These are phyloP conservation scores for Lynx canadensis DNA, from an alignment of 2,113 vertebrate species.

Conservation along the genomic window DNA sequence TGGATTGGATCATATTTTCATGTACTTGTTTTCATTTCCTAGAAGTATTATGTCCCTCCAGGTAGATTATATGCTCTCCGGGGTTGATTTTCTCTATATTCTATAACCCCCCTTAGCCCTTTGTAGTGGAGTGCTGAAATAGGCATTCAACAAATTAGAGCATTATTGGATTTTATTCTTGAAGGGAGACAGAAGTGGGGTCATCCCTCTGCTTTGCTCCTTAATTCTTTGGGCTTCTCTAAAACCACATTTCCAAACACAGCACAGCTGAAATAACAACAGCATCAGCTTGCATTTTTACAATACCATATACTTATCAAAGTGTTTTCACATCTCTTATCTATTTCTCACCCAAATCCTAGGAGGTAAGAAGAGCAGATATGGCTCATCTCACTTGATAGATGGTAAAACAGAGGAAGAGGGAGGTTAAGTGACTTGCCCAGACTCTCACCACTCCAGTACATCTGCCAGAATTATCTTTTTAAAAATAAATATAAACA, in stretches of 20 bases:
- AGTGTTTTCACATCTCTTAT: constrained; percentile 75
- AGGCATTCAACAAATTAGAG: constrained; percentile 58
- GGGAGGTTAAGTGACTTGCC: constrained; percentile 77
- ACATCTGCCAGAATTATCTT: constrained; percentile 81
- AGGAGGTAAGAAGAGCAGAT: constrained; percentile 68
- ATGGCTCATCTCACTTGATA: constrained; percentile 68
- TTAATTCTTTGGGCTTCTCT: background rate
- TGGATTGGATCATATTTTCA: background rate
- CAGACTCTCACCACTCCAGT: constrained; percentile 78
- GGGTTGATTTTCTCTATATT: constrained; percentile 26
- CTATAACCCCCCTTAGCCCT: background rate
- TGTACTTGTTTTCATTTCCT: background rate
- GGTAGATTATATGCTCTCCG: background rate
- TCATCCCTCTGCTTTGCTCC: background rate
- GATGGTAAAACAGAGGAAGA: constrained; percentile 74
- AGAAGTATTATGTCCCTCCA: background rate
- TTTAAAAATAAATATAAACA: constrained; percentile 78
- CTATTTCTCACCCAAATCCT: constrained; percentile 68
- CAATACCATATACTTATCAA: constrained; percentile 43
- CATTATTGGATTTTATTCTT: constrained; percentile 52
- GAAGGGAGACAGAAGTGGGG: background rate
- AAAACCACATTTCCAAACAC: constrained; percentile 46
- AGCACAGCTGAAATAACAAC: constrained; percentile 75
- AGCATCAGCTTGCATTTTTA: constrained; percentile 7
- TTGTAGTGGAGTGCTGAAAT: background rate